Conservation (phyloP, 2,888 invertebrate species). For the Cyaniris semiargus region DNA sequence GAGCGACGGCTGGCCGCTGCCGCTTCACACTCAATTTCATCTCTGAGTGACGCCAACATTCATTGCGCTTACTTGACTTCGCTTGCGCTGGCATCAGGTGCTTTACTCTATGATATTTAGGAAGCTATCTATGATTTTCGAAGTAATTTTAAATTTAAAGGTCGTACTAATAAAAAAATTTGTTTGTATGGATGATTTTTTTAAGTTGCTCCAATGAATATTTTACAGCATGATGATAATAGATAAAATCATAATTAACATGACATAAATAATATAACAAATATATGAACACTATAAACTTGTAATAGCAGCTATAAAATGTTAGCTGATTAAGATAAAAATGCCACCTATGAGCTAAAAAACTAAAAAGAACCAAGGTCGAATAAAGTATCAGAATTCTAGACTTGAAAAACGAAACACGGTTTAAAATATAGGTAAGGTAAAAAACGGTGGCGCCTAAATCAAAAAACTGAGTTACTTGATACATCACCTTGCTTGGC, state of each 20-base stretch:
- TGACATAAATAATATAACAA: background rate
- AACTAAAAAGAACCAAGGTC: background rate
- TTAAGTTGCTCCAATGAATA: background rate
- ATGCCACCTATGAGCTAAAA: conserved; percentile 15
- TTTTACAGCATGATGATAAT: background rate
- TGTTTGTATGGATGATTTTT: background rate
- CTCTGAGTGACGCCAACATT: conserved; percentile 79
- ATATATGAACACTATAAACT: background rate
- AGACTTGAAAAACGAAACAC: conserved; percentile 28
- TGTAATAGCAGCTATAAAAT: background rate
- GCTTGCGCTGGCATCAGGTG: conserved; percentile 57
- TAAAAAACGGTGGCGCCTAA: conserved; percentile 63
- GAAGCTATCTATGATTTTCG: background rate
- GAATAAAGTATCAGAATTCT: conserved; percentile 22
- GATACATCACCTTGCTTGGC: conserved; percentile 49
- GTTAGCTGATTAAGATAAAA: background rate
- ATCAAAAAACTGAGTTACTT: conserved; percentile 53
- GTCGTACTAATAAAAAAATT: background rate
- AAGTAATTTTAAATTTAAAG: background rate
- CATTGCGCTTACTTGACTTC: conserved; percentile 69
- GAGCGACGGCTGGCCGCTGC: conserved; percentile 78
- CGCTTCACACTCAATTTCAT: conserved; percentile 81
- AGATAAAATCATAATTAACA: background rate
- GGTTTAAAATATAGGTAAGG: conserved; percentile 17
- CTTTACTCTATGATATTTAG: conserved; percentile 44